These are phyloP conservation scores for Mixornis gularis DNA, from an alignment of 2,113 vertebrate genomes.

Conservation along the genomic window DNA sequence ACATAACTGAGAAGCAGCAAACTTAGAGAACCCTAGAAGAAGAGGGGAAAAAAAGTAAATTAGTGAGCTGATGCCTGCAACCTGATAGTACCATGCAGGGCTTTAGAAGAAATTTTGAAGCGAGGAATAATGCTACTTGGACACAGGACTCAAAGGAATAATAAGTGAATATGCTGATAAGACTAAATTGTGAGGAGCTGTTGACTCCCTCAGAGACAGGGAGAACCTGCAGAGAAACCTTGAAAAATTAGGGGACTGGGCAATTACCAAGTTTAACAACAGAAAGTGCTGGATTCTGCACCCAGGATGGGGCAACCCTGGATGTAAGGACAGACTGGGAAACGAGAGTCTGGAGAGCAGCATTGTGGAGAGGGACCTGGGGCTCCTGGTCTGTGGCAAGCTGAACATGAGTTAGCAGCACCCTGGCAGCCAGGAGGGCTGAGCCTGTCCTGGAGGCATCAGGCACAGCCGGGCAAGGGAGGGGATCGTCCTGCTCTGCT, in stretches of 20 bases:
- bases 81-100: not conserved
- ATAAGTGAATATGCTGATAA: not conserved
- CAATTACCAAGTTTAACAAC: not conserved
- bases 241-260: not conserved
- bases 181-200: not conserved
- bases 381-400: accelerated
- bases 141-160: not conserved
- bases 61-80: not conserved
- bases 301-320: not conserved
- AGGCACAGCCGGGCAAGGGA: accelerated
- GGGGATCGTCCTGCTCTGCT: not conserved
- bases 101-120: not conserved
- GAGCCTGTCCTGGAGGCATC: accelerated
- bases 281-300: not conserved
- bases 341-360: not conserved
- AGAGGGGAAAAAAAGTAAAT: not conserved
- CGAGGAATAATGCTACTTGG: not conserved
- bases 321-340: not conserved
- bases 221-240: not conserved
- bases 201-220: not conserved
- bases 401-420: not conserved
- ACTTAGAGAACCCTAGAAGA: not conserved
- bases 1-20: not conserved
- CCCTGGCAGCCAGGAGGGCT: not conserved
- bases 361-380: accelerated